Conservation (phyloP, 2,113 vertebrate genomes). For the Oreotrochilus melanogaster region DNA sequence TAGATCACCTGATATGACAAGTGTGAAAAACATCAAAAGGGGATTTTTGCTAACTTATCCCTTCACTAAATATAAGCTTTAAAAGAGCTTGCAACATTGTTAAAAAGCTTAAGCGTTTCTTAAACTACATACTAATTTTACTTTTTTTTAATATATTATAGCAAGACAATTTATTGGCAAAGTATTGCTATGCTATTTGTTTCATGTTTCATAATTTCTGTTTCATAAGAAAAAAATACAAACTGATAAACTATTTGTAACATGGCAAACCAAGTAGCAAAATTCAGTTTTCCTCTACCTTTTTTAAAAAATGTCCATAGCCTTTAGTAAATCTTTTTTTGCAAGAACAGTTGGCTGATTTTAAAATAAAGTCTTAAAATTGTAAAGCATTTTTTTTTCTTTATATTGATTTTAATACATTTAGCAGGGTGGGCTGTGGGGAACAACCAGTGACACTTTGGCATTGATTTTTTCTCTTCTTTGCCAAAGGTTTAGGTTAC, state of each 20-base stretch:
- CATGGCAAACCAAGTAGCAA: fast-evolving
- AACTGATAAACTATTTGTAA: neutral
- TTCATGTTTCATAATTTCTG: neutral
- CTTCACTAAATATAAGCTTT: neutral
- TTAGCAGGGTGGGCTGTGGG: neutral
- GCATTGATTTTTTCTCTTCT: neutral
- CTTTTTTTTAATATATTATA: neutral
- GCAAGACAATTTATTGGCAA: neutral
- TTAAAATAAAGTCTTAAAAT: neutral
- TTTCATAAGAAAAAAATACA: neutral
- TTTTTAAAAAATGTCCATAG: neutral
- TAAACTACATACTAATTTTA: neutral
- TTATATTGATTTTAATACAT: neutral
- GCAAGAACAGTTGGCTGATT: neutral
- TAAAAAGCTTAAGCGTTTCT: neutral
- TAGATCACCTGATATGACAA: neutral
- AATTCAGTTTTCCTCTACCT: neutral
- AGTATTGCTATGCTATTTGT: neutral
- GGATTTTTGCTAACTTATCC: neutral
- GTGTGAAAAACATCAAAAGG: neutral
- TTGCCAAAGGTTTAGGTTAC: neutral
- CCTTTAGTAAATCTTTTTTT: neutral
- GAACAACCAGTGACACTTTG: neutral
- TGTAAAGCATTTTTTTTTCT: neutral
- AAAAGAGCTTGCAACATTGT: neutral